Conservation (phyloP, 2,797 vertebrate genomes). For the Rhinichthys osculus region DNA sequence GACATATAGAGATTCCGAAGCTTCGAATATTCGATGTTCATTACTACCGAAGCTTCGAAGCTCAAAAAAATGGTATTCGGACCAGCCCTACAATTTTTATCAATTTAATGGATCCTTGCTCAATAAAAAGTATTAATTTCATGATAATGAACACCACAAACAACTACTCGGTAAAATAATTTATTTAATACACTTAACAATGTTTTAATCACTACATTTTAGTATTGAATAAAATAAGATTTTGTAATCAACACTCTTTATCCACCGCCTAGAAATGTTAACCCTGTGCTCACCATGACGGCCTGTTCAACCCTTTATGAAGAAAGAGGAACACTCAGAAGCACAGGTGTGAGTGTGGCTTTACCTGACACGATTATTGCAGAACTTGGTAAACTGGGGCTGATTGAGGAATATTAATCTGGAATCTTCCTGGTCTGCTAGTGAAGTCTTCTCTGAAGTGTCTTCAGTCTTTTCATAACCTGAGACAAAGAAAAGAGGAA, state of each 20-base stretch:
- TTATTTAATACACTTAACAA: not conserved
- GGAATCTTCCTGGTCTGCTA: conserved; percentile 95
- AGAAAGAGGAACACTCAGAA: not conserved
- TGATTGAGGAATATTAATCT: conserved; percentile 95
- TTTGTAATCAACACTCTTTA: not conserved
- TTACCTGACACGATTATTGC: conserved; percentile 96
- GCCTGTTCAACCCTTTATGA: not conserved
- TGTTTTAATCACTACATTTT: not conserved
- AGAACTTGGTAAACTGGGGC: conserved; percentile 94
- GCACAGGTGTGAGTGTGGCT: conserved; percentile 9
- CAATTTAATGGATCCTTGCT: not conserved
- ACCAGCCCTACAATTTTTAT: not conserved
- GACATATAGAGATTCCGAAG: too few species aligned
- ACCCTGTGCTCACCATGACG: not conserved
- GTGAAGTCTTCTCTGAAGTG: conserved; percentile 90
- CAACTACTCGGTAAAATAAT: not conserved
- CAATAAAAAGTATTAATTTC: not conserved
- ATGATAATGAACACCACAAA: not conserved
- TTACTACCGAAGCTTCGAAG: too few species aligned
- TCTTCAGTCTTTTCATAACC: conserved; percentile 98
- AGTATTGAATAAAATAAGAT: not conserved
- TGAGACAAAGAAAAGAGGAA: conserved; percentile 65
- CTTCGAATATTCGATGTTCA: too few species aligned
- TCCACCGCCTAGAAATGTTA: not conserved
- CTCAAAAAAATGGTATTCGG: too few species aligned